Percentiles rank a stretch among this genome's conserved stretches.
Evolutionary conservation across 2,888 invertebrate genomes (phyloP).

Genomic region (Eulithis prunata): DNA sequence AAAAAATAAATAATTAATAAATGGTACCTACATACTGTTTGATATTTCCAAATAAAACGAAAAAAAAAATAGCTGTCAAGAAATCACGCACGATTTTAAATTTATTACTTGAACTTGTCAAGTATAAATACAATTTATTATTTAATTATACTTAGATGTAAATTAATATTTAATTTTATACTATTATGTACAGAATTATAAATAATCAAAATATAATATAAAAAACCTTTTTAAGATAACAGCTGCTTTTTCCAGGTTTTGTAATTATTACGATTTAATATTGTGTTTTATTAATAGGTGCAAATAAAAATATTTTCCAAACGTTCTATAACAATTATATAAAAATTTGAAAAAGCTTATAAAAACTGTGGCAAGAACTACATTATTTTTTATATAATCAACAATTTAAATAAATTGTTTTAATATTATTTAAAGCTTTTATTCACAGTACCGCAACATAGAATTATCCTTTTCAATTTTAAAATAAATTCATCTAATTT

Average conservation of each 20-base stretch:
- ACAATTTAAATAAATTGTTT: slow-evolving; percentile 12
- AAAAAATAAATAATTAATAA: too few relatives aligned
- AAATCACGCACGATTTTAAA: slow-evolving; percentile 11
- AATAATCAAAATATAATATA: not conserved
- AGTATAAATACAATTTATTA: too few relatives aligned
- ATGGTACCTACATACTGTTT: too few relatives aligned
- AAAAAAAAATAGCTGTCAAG: not conserved
- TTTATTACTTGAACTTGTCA: too few relatives aligned
- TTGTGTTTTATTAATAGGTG: slow-evolving; percentile 35
- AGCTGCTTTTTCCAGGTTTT: not conserved
- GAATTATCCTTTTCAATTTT: not conserved
- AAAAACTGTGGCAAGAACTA: slow-evolving; percentile 36
- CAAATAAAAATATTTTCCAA: slow-evolving; percentile 25
- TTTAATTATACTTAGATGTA: too few relatives aligned
- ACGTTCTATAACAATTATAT: slow-evolving; percentile 23
- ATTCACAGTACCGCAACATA: slow-evolving; percentile 24
- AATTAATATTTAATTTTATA: too few relatives aligned
- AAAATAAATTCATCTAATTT: slow-evolving; percentile 12
- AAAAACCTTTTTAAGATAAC: not conserved
- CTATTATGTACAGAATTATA: not conserved
- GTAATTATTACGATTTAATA: not conserved
- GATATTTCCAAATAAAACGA: too few relatives aligned
- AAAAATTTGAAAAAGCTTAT: slow-evolving; percentile 27
- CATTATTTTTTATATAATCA: slow-evolving; percentile 9
- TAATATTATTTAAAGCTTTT: slow-evolving; percentile 33